These are phyloP conservation scores for Amphiprion clarkii DNA, from an alignment of 2,797 vertebrate genomes.

Conservation along the genomic window DNA sequence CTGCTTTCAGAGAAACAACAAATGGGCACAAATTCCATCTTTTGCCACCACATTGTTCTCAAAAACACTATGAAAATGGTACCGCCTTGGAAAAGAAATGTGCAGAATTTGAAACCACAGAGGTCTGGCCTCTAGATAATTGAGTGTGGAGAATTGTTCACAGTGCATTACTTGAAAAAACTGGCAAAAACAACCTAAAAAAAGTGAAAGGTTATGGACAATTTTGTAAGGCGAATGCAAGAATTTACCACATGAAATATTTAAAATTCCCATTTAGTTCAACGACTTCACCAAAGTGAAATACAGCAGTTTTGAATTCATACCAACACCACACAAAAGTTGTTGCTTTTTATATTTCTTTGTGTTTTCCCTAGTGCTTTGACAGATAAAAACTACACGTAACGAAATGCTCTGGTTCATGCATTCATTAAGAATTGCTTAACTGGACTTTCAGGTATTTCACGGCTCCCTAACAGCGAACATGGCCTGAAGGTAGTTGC, in stretches of 20 bases:
- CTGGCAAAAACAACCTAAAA: slow-evolving; percentile 18
- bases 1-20: neutral
- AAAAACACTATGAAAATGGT: slow-evolving; percentile 18
- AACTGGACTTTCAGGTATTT: neutral
- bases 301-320: neutral
- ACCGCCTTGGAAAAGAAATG: slow-evolving; percentile 3
- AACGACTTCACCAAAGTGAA: neutral
- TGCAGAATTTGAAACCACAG: neutral
- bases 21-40: neutral
- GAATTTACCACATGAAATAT: slow-evolving; percentile 6
- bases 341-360: neutral
- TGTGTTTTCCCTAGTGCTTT: neutral
- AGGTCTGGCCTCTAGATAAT: slow-evolving; percentile 42
- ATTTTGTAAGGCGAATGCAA: neutral
- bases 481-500: neutral
- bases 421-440: neutral
- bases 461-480: too few relatives aligned
- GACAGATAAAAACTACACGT: neutral
- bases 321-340: neutral
- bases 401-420: neutral
- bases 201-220: slow-evolving; percentile 9
- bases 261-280: slow-evolving; percentile 11
- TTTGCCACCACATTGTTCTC: neutral
- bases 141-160: slow-evolving; percentile 27
- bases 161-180: neutral